Conservation (phyloP, 2,797 vertebrate genomes). For the Enteromius viviparus region DNA sequence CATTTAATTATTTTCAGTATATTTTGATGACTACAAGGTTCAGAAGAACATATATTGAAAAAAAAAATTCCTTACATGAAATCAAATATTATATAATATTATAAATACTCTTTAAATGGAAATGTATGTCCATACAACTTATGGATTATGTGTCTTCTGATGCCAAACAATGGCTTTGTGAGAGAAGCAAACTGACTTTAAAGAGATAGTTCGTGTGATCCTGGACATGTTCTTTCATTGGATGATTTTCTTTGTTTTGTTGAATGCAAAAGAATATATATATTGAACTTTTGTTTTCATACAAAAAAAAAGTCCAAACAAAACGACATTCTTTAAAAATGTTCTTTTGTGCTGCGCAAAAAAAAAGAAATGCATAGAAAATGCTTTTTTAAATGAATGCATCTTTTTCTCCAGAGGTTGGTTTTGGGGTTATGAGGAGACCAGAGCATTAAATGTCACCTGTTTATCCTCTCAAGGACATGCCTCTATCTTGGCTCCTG, state of each 20-base stretch:
- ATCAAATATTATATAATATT: not conserved
- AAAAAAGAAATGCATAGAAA: not conserved
- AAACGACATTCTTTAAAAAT: not conserved
- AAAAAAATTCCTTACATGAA: not conserved
- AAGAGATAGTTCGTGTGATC: not conserved
- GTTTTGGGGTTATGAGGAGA: slow-evolving; percentile 98
- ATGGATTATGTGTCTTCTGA: not conserved
- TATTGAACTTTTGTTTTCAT: not conserved
- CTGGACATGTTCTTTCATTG: not conserved
- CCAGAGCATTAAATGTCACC: slow-evolving; percentile 84
- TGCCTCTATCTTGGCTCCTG: slow-evolving; percentile 87
- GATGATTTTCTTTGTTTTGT: not conserved
- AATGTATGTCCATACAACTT: not conserved
- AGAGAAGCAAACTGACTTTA: not conserved
- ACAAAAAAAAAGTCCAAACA: not conserved
- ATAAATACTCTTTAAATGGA: not conserved
- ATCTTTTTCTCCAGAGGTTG: slow-evolving; percentile 82
- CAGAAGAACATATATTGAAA: not conserved
- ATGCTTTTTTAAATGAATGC: too few species aligned
- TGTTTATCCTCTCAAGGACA: slow-evolving; percentile 97
- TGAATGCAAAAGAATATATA: not conserved
- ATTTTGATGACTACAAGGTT: not conserved
- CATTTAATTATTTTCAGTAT: not conserved
- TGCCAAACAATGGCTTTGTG: not conserved
- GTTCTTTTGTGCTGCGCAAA: not conserved